These are phyloP conservation scores for Nansenia antarctica DNA, from an alignment of 2,113 vertebrate species.

Conservation along the genomic window DNA sequence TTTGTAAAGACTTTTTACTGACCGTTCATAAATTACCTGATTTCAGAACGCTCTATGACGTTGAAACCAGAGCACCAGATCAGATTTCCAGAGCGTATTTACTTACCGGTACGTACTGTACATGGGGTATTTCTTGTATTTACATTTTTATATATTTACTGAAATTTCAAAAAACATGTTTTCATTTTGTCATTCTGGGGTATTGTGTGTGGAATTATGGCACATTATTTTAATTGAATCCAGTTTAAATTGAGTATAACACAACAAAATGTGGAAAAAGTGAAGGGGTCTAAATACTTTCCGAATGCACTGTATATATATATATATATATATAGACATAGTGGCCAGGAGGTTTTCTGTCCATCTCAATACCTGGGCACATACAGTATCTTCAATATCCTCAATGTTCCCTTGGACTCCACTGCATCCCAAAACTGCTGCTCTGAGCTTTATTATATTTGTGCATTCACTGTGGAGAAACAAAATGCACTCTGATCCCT, in stretches of 20 bases:
- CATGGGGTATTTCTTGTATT: too few species aligned
- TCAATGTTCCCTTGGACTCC: slow-evolving; percentile 57
- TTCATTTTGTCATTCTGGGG: too few species aligned
- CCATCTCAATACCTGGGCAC: slow-evolving; percentile 62
- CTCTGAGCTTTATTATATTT: slow-evolving; percentile 72
- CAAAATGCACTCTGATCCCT: slow-evolving; percentile 57
- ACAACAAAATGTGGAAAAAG: too few species aligned
- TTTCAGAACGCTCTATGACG: too few species aligned
- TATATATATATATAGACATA: slow-evolving; percentile 49
- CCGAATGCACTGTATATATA: not conserved
- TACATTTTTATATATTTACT: too few species aligned
- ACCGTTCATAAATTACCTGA: too few species aligned
- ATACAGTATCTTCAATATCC: slow-evolving; percentile 72
- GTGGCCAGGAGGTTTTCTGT: slow-evolving; percentile 55
- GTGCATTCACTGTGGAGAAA: slow-evolving; percentile 66
- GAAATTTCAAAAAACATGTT: too few species aligned
- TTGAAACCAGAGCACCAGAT: too few species aligned
- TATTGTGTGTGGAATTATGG: too few species aligned
- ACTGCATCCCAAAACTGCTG: slow-evolving; percentile 47
- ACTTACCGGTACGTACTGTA: not conserved
- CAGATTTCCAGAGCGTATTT: too few species aligned
- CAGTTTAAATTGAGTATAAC: slow-evolving; percentile 35
- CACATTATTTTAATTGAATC: slow-evolving; percentile 21
- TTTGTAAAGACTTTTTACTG: too few species aligned
- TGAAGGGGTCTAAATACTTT: too few species aligned